A percentile compares a stretch with the other conserved stretches of the same genome.
These are phyloP conservation scores for Pseudorasbora parva DNA, from an alignment of 2,113 vertebrate genomes.

Conservation along the genomic window DNA sequence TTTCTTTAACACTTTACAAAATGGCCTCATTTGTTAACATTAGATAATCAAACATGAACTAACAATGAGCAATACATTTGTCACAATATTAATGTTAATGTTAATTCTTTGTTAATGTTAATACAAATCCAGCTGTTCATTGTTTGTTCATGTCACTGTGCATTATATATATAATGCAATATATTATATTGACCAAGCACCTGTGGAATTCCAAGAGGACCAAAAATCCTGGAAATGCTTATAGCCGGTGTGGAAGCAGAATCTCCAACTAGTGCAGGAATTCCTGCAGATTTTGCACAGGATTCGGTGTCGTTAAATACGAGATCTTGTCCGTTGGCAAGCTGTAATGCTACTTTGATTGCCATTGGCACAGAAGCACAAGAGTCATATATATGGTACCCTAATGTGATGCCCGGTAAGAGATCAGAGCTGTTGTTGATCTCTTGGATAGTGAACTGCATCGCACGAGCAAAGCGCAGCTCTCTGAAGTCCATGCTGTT, in stretches of 20 bases:
- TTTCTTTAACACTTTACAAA: too few relatives aligned
- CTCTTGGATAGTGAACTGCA: slow-evolving; percentile 74
- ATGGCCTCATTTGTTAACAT: too few relatives aligned
- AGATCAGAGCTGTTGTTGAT: slow-evolving; percentile 72
- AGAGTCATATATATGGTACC: slow-evolving; percentile 71
- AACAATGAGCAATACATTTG: too few relatives aligned
- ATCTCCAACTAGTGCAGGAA: slow-evolving; percentile 66
- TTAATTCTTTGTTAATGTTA: too few relatives aligned
- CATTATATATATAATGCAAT: too few relatives aligned
- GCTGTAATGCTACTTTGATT: slow-evolving; percentile 60
- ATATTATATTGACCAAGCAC: slow-evolving; percentile 15
- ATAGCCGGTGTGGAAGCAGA: slow-evolving; percentile 71
- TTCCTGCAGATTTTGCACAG: slow-evolving; percentile 55
- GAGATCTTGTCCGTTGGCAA: slow-evolving; percentile 59
- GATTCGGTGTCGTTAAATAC: neutral
- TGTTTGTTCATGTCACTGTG: too few relatives aligned
- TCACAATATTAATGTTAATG: too few relatives aligned
- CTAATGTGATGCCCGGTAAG: slow-evolving; percentile 65
- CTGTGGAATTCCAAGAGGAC: slow-evolving; percentile 68
- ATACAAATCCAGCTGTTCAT: too few relatives aligned
- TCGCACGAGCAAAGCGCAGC: slow-evolving; percentile 67
- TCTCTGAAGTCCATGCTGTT: slow-evolving; percentile 66
- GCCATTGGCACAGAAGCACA: slow-evolving; percentile 62
- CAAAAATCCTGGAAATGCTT: slow-evolving; percentile 63
- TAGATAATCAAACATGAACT: too few relatives aligned